Evolutionary conservation across 2,797 vertebrate species (phyloP), one percentile per base, ranked within the genome.

Genomic region (Euphonia xanthogaster): DNA sequence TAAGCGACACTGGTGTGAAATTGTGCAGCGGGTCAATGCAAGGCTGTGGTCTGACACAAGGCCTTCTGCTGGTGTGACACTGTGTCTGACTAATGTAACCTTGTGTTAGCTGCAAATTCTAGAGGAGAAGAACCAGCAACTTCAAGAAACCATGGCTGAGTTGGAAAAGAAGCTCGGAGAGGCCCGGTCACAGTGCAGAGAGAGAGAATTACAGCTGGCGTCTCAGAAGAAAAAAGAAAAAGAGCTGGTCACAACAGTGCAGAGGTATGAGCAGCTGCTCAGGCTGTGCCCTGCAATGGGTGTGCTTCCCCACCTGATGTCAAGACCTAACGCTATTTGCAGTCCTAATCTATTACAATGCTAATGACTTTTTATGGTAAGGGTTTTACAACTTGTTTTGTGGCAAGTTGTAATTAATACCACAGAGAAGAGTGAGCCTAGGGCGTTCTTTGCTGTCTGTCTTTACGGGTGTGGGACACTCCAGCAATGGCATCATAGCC

Each of bases 201-300:
- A 99, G 74, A 99, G 98, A 93, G 98, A 99, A 35, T 25, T 97
- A 5, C 98, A 99, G 62, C 98, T 99, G 28, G 97, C 97, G 12
- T 98, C 97, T 93, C 99, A 99, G 97, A 98, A 98, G 83, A 98
- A 98, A 91, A 98, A 98, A 62, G 99, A 99, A 96, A 98, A 98
- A 88, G 99, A 99, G 86, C 95, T 99, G 91, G 97, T 99, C n/a
- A 98, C 98, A 18, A 98, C 99, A 20, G 99, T 99, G 19, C 99
- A 99, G 95, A 99, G 99, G 99, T 99, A 98, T n/a, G 95, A 81
- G 42, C 45, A 84, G 20, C 71, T 79, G 57, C 13, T 76, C n/a
- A 14, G 40, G 40, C 75, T 60, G 30, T 63, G 31, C 39, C 30
- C 48, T 53, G 62, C 16, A 48, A 31, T 2, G 16, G 6, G 1